phyloP scores from a whole-genome alignment of 2,797 vertebrate genomes.

The Pitangus sulphuratus region DNA sequence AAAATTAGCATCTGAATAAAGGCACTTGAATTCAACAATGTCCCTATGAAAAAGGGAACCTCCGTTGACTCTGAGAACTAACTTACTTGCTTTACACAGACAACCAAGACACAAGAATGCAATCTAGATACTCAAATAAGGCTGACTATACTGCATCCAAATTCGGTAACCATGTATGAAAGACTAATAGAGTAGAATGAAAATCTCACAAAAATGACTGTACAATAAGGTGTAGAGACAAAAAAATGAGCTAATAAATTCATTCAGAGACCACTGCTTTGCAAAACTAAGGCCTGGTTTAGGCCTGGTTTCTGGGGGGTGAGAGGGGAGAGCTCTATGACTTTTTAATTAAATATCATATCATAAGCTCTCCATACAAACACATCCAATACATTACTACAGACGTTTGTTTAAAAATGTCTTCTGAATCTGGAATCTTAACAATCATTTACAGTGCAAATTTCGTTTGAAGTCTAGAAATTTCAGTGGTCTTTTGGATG shows the following conservation, averaged over 20 bases:
- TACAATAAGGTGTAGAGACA: neutral
- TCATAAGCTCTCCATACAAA: neutral
- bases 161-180: neutral
- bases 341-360: neutral
- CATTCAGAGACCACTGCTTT: neutral
- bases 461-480: neutral
- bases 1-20: neutral
- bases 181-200: neutral
- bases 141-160: neutral
- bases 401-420: neutral
- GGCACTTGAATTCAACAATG: neutral
- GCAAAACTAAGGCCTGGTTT: neutral
- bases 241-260: neutral
- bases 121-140: neutral
- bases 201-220: neutral
- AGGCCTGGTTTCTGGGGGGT: neutral
- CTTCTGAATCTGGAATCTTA: neutral
- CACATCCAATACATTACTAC: neutral
- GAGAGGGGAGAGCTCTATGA: too few species aligned
- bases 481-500: neutral
- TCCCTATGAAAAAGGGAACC: neutral
- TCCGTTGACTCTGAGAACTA: neutral
- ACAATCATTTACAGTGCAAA: neutral
- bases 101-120: neutral
- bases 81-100: neutral